Percentiles rank a stretch among this genome's conserved stretches.
Conservation (phyloP, 2,113 vertebrate genomes). For the Cyprinodon brontotheroides region DNA sequence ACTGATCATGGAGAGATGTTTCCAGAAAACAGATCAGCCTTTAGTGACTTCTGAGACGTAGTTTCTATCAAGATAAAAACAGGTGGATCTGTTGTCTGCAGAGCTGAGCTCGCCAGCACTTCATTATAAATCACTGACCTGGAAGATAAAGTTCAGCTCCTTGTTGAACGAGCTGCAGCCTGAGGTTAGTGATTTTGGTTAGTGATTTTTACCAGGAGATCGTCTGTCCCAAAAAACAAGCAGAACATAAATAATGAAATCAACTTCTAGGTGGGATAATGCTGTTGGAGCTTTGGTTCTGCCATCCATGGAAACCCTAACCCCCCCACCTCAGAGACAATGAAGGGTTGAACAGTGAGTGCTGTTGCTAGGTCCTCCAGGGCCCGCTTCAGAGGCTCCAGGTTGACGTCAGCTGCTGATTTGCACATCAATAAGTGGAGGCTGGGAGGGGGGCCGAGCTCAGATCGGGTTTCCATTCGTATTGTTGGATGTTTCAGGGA, state of each 20-base stretch:
- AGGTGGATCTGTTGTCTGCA: background rate
- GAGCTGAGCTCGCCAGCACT: background rate
- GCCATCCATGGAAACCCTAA: slow-evolving; percentile 1
- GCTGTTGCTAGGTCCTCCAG: slow-evolving; percentile 31
- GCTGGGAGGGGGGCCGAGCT: too few species aligned
- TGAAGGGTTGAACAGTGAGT: slow-evolving; percentile 10
- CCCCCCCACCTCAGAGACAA: background rate
- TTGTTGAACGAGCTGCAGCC: too few species aligned
- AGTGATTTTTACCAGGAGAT: too few species aligned
- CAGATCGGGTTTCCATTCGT: background rate
- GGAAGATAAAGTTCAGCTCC: background rate
- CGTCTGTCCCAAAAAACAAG: too few species aligned
- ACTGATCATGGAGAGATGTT: too few species aligned
- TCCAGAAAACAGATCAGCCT: too few species aligned
- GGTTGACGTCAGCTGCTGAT: slow-evolving; percentile 32
- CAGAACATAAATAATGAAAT: too few species aligned
- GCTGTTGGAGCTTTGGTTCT: background rate
- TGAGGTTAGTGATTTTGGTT: background rate
- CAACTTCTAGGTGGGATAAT: background rate
- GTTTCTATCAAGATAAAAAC: too few species aligned
- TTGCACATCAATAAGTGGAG: slow-evolving; percentile 51
- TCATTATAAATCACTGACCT: background rate
- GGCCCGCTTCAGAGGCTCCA: slow-evolving; percentile 4
- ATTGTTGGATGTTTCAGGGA: background rate
- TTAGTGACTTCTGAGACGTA: too few species aligned